Conservation (phyloP, 1,140 invertebrate genomes). For the Maniola jurtina region DNA sequence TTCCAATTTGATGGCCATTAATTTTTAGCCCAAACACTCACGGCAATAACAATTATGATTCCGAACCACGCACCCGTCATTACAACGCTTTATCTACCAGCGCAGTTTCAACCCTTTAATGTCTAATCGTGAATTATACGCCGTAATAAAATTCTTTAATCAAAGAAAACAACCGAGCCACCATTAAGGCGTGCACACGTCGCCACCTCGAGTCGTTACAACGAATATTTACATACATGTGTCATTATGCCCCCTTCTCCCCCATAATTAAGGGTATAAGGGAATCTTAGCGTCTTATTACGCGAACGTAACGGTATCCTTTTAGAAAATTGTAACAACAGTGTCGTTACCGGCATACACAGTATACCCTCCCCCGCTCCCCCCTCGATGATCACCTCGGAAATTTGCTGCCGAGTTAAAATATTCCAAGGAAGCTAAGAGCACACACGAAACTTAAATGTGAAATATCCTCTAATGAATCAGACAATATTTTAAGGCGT, state of each 20-base stretch:
- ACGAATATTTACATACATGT: conserved; percentile 78
- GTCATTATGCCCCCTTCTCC: conserved; percentile 66
- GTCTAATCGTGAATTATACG: conserved; percentile 78
- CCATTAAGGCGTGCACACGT: conserved; percentile 73
- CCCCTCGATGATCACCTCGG: conserved; percentile 60
- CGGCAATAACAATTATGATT: conserved; percentile 70
- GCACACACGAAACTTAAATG: conserved; percentile 76
- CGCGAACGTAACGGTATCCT: conserved; percentile 75
- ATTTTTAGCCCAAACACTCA: conserved; percentile 46
- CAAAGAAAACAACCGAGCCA: conserved; percentile 76
- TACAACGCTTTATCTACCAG: conserved; percentile 72
- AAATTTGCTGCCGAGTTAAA: conserved; percentile 59
- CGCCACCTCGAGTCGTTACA: conserved; percentile 73
- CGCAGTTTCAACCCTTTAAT: conserved; percentile 66
- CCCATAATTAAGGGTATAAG: conserved; percentile 77
- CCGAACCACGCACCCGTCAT: conserved; percentile 73
- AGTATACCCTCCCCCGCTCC: conserved; percentile 30
- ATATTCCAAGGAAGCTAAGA: conserved; percentile 61
- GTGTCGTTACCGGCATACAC: conserved; percentile 50
- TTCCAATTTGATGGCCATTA: conserved; percentile 37
- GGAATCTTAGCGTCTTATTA: conserved; percentile 79
- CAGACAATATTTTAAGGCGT: conserved; percentile 78
- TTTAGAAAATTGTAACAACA: conserved; percentile 76
- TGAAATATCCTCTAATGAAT: conserved; percentile 79
- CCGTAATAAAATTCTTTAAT: conserved; percentile 79